Conservation (phyloP, 2,888 invertebrate genomes). For the Nemurella pictetii region DNA sequence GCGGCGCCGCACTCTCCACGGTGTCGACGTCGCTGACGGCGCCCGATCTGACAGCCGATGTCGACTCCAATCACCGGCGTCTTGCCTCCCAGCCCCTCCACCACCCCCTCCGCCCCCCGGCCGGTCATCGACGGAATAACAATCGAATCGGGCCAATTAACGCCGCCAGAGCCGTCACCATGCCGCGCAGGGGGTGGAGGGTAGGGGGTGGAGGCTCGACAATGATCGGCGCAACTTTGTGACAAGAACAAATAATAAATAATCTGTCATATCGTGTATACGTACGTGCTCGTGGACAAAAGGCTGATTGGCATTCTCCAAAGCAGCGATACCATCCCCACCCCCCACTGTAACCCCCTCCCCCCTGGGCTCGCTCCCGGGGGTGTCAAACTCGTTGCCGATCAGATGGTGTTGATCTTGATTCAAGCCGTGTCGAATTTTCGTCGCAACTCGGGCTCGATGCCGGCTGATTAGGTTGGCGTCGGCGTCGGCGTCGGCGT, state of each 20-base stretch:
- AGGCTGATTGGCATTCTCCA: not conserved
- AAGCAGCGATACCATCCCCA: not conserved
- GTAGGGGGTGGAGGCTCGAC: not conserved
- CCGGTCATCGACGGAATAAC: not conserved
- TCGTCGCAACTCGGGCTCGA: not conserved
- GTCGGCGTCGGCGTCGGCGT: not conserved
- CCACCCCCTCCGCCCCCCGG: too few relatives aligned
- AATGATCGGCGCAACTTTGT: not conserved
- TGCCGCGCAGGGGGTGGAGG: too few relatives aligned
- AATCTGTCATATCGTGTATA: not conserved
- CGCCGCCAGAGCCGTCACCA: not conserved
- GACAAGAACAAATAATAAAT: not conserved
- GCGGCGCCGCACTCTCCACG: too few relatives aligned
- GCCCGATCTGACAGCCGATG: not conserved
- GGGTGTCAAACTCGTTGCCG: not conserved
- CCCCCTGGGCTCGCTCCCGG: not conserved
- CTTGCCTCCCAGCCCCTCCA: too few relatives aligned
- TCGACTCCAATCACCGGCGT: not conserved
- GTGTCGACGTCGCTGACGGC: too few relatives aligned
- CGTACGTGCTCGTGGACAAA: not conserved
- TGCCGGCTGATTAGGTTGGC: not conserved
- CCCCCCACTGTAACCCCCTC: too few relatives aligned
- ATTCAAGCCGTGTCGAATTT: not conserved
- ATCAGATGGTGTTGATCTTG: not conserved
- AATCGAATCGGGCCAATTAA: not conserved